These are phyloP conservation scores for Drosophila macrothrix DNA, from an alignment of 2,888 invertebrate species.

Conservation along the genomic window DNA sequence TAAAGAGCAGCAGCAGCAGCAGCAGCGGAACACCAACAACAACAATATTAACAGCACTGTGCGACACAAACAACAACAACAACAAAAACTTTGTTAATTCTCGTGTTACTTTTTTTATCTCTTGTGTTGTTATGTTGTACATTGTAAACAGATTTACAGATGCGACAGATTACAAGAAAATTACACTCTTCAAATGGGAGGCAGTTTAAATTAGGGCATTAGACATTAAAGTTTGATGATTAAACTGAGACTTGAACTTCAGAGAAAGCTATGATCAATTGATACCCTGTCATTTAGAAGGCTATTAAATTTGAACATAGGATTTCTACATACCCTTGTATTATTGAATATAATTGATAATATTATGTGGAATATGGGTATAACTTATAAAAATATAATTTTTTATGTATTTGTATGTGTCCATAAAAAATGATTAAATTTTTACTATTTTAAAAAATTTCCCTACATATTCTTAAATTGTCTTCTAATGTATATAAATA, in stretches of 20 bases:
- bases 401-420: background rate
- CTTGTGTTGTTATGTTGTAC: slow-evolving; percentile 2
- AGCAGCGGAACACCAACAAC: slow-evolving; percentile 7
- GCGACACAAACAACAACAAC: slow-evolving; percentile 42
- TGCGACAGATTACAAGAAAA: slow-evolving; percentile 19
- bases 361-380: too few relatives aligned
- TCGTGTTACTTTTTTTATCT: slow-evolving; percentile 1
- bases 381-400: too few relatives aligned
- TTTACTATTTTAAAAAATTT: fast-evolving
- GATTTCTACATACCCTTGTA: fast-evolving
- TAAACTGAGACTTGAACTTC: background rate
- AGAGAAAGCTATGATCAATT: background rate
- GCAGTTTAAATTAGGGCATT: background rate
- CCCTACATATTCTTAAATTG: background rate
- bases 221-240: background rate
- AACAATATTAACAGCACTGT: slow-evolving; percentile 52
- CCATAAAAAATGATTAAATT: background rate
- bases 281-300: background rate
- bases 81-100: slow-evolving; percentile 13
- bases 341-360: background rate
- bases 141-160: slow-evolving; percentile 13
- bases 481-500: background rate
- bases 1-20: background rate
- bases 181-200: background rate
- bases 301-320: background rate